phyloP scores from a whole-genome alignment of 2,888 invertebrate genomes.

The Zaprionus lineosus region DNA sequence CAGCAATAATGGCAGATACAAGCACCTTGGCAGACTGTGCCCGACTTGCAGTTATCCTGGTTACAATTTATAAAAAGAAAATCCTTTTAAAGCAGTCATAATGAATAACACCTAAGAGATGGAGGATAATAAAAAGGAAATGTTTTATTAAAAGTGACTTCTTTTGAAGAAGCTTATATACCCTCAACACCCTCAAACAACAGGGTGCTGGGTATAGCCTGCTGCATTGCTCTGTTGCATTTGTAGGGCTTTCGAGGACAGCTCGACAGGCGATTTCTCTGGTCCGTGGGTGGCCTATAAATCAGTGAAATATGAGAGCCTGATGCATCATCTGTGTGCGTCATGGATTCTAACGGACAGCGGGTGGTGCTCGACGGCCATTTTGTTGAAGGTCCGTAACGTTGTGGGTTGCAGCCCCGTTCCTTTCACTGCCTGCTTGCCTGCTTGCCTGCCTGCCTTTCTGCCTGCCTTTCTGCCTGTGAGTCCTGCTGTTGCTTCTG shows the following conservation, averaged over 20 bases:
- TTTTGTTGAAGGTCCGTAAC: conserved; percentile 18
- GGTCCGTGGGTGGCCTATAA: conserved; percentile 43
- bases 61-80: too few relatives aligned
- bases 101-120: too few relatives aligned
- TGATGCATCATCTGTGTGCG: conserved; percentile 62
- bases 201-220: conserved; percentile 13
- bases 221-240: conserved; percentile 20
- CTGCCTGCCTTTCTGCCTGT: too few relatives aligned
- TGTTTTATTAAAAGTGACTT: too few relatives aligned
- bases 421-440: background rate
- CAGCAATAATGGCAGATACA: too few relatives aligned
- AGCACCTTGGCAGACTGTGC: too few relatives aligned
- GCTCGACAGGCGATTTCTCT: conserved; percentile 2
- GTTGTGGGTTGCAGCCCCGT: conserved; percentile 7
- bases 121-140: too few relatives aligned
- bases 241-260: conserved; percentile 29
- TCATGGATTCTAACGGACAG: conserved; percentile 47
- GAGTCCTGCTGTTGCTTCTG: conserved; percentile 26
- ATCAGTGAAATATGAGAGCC: conserved; percentile 61
- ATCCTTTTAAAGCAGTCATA: too few relatives aligned
- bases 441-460: conserved; percentile 8
- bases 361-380: conserved; percentile 36
- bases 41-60: too few relatives aligned
- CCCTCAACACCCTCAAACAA: too few relatives aligned
- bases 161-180: too few relatives aligned